Percentiles rank a stretch among this genome's conserved stretches.
phyloP scores from a whole-genome alignment of 2,888 invertebrate genomes.

The Cryptops parisi region DNA sequence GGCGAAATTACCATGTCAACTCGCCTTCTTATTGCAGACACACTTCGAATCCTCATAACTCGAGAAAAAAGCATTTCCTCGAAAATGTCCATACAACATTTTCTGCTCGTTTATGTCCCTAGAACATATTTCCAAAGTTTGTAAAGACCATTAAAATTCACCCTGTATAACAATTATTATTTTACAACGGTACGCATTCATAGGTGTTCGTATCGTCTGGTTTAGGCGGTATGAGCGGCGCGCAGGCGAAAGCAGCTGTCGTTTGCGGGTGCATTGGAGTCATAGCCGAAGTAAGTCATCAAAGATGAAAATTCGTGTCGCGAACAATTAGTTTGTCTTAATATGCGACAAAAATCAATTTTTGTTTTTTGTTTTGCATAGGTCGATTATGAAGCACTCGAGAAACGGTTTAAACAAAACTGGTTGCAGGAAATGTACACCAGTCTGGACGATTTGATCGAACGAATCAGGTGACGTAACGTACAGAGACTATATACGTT shows the following conservation, averaged over 20 bases:
- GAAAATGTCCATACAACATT: conserved; percentile 1
- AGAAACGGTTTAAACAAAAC: conserved; percentile 43
- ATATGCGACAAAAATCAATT: no score
- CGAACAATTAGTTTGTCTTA: no score
- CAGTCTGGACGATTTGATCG: conserved; percentile 35
- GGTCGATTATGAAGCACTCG: conserved; percentile 37
- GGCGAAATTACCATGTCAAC: no score
- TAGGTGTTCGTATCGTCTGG: conserved; percentile 42
- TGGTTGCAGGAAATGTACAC: conserved; percentile 40
- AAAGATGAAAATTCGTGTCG: no score
- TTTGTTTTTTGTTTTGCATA: conserved; percentile 21
- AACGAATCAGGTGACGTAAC: conserved; percentile 26
- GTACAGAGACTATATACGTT: neutral
- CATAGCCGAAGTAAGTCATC: conserved; percentile 42
- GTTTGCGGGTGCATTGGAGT: conserved; percentile 46
- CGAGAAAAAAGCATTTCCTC: no score
- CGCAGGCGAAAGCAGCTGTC: conserved; percentile 46
- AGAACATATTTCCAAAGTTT: conserved; percentile 9
- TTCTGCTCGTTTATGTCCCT: no score
- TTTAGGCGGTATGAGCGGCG: conserved; percentile 47
- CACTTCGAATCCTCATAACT: no score
- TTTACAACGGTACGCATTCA: conserved; percentile 4
- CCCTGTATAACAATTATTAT: neutral
- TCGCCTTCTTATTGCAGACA: no score
- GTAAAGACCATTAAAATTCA: neutral